Percentiles rank a stretch among this genome's conserved stretches.
Evolutionary conservation across 1,140 invertebrate genomes (phyloP).

Genomic region (Latrodectus geometricus): DNA sequence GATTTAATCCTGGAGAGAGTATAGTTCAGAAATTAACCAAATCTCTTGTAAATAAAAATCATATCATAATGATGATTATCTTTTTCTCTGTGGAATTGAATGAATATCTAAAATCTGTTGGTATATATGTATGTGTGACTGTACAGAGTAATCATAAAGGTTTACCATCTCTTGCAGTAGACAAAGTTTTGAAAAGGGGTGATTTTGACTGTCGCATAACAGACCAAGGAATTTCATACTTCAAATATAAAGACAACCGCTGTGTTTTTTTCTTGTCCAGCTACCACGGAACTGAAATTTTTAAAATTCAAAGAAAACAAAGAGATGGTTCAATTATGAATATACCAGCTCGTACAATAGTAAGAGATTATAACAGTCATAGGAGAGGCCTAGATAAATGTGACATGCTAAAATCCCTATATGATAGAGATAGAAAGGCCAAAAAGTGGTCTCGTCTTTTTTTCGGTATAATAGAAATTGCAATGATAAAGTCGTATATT

Average conservation of each 20-base stretch:
- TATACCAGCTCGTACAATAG: background rate
- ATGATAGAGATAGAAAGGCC: too few relatives aligned
- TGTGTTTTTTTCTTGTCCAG: slow-evolving; percentile 16
- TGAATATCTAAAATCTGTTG: too few relatives aligned
- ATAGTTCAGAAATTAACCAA: slow-evolving; percentile 11
- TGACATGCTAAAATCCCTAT: too few relatives aligned
- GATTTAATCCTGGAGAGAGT: too few relatives aligned
- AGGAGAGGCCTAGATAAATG: slow-evolving; percentile 22
- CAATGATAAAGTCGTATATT: slow-evolving; percentile 18
- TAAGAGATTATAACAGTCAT: slow-evolving; percentile 29
- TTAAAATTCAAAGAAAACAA: slow-evolving; percentile 1
- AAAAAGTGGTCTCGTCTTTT: slow-evolving; percentile 29
- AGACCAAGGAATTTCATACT: too few relatives aligned
- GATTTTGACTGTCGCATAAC: too few relatives aligned
- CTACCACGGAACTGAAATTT: slow-evolving; percentile 16
- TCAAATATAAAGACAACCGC: too few relatives aligned
- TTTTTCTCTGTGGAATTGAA: too few relatives aligned
- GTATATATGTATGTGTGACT: slow-evolving; percentile 15
- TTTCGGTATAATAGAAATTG: slow-evolving; percentile 27
- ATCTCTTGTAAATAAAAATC: too few relatives aligned
- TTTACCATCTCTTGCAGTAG: background rate
- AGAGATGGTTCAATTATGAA: too few relatives aligned
- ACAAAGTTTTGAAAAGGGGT: too few relatives aligned
- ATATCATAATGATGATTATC: too few relatives aligned
- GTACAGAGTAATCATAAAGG: background rate